These are phyloP conservation scores for zebrafish (Danio rerio) DNA, from an alignment of 2,113 vertebrate species.

Conservation along the genomic window GRCz12tu NC_133186.1:44061001-44061500, in stretches of 20 bases:
- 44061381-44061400: conserved; percentile 84
- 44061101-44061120: conserved; percentile 76
- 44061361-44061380: conserved; percentile 83
- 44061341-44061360: background rate
- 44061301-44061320: too few species aligned
- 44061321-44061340: background rate
- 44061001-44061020: conserved; percentile 80
- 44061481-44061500: conserved; percentile 81
- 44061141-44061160: too few species aligned
- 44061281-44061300: too few species aligned
- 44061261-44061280: too few species aligned
- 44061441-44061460: conserved; percentile 81
- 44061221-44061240: too few species aligned
- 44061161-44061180: too few species aligned
- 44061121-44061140: too few species aligned
- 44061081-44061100: conserved; percentile 78
- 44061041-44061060: conserved; percentile 85
- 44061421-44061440: conserved; percentile 82
- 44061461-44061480: conserved; percentile 84
- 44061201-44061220: too few species aligned
- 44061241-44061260: too few species aligned
- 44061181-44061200: too few species aligned
- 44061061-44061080: conserved; percentile 80
- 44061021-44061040: conserved; percentile 80
- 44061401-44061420: conserved; percentile 81